Evolutionary conservation across 2,113 vertebrate species (phyloP), one percentile per base, ranked within the genome.

Genomic region (Myiozetetes cayanensis): DNA sequence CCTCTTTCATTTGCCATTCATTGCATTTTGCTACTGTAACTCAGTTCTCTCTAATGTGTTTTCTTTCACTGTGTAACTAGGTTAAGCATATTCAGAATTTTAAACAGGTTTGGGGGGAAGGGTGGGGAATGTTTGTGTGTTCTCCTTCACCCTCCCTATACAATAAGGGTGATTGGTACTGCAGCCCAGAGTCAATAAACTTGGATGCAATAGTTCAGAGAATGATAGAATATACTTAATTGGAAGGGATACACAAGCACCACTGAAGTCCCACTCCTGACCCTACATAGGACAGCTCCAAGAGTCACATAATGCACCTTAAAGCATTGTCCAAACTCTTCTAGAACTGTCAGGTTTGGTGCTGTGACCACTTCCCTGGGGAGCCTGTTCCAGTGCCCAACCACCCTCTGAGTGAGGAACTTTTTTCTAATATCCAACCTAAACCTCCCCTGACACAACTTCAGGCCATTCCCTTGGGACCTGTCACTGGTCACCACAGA

Each of bases 1-100:
- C 8, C 28, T 77, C 23, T 73, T 77, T 55, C 21, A 10, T 63
- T 46, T 79, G 39, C 24, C 6, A 8, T 63, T 59, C 13, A 3
- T 35, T n/a, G 37, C 4, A 27, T 19, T 77, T 49, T 82, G 50
- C 73, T 67, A 9, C 15, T 78, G 52, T 50, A 91, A 47, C 9
- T 71, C 77, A 71, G 6, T 33, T 62, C 46, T n/a, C 27, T 47
- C 24, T n/a, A 33, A 46, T 1, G 3, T 37, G 18, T 65, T 88
- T 41, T 12, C 33, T 77, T 76, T 88, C 56, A 9, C 39, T 86
- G 24, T 8, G 13, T n/a, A 96, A 83, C 49, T 70, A 62, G 63
- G 72, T 84, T 92, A 94, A 89, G 22, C 7, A 46, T 43, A 77
- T 58, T 79, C 76, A 84, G 63, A 89, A 95, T 95, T 80, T 52